Conservation (phyloP, 2,797 vertebrate genomes). For the Xenentodon cancila region DNA sequence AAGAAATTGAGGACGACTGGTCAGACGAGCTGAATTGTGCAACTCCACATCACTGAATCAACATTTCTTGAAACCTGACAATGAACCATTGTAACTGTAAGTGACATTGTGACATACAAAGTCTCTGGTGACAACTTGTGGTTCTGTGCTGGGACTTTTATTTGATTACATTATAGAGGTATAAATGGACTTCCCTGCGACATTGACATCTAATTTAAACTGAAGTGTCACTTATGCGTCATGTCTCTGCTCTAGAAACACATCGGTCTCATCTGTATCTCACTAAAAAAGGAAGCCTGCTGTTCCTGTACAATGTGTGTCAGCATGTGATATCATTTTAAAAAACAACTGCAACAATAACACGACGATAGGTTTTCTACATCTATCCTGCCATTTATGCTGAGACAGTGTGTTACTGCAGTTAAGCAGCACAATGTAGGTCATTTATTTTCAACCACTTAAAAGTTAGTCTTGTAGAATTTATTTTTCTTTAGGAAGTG, state of each 20-base stretch:
- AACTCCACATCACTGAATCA: too few species aligned
- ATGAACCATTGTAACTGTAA: too few species aligned
- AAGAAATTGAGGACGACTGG: too few species aligned
- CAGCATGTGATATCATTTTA: background rate
- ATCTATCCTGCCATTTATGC: conserved; percentile 1
- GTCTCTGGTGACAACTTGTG: too few species aligned
- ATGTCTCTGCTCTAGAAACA: background rate
- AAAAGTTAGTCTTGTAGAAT: too few species aligned
- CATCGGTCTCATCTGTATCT: too few species aligned
- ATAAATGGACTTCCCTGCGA: background rate
- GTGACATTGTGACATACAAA: too few species aligned
- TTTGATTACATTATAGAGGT: background rate
- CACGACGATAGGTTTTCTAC: background rate
- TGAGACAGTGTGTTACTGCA: background rate
- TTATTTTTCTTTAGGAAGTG: too few species aligned
- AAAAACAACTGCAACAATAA: background rate
- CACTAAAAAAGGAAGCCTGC: background rate
- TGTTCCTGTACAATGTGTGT: conserved; percentile 5
- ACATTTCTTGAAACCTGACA: too few species aligned
- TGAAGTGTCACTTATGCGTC: background rate
- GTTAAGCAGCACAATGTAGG: background rate
- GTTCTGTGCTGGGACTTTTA: too few species aligned
- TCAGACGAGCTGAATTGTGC: too few species aligned
- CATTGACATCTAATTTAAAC: background rate
- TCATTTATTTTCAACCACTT: too few species aligned